phyloP scores from a whole-genome alignment of 2,113 vertebrate genomes.

The Ammodytes marinus region DNA sequence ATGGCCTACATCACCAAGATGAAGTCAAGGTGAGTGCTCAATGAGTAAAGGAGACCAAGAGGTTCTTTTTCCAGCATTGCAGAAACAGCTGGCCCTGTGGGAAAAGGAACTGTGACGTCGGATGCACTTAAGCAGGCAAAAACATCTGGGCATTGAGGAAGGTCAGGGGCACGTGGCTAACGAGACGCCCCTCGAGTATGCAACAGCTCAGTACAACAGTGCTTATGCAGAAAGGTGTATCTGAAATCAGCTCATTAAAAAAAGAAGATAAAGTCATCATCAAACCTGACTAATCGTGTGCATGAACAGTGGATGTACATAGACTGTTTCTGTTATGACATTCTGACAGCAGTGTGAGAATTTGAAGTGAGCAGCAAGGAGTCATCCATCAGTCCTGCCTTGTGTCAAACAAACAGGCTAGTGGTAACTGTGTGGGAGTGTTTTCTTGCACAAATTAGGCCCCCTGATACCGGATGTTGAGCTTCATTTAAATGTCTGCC shows the following conservation, averaged over 20 bases:
- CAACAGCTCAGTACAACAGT: background rate
- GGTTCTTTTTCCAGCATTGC: conserved; percentile 25
- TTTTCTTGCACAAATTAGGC: conserved; percentile 58
- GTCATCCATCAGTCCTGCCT: conserved; percentile 18
- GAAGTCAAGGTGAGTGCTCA: conserved; percentile 26
- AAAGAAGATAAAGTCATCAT: background rate
- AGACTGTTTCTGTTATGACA: background rate
- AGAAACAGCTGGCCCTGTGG: conserved; percentile 37
- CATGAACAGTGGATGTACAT: background rate
- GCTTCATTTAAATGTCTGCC: conserved; percentile 46
- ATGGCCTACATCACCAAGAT: conserved; percentile 33
- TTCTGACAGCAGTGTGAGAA: background rate
- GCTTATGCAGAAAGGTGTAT: background rate
- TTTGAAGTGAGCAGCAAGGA: conserved; percentile 15
- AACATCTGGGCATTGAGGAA: conserved; percentile 36
- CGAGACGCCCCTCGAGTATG: conserved; percentile 9
- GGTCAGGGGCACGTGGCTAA: conserved; percentile 43
- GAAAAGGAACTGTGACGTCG: conserved; percentile 19
- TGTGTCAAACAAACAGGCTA: conserved; percentile 3
- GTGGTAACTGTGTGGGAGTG: conserved; percentile 42
- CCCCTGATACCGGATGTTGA: conserved; percentile 39
- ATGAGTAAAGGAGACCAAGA: conserved; percentile 31
- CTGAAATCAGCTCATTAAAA: conserved; percentile 12
- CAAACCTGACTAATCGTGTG: background rate
- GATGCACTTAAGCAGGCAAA: conserved; percentile 31